A percentile compares a stretch with the other conserved stretches of the same genome.
These are phyloP conservation scores for Drosophila tanythrix DNA, from an alignment of 2,888 invertebrate genomes.

Conservation along the genomic window DNA sequence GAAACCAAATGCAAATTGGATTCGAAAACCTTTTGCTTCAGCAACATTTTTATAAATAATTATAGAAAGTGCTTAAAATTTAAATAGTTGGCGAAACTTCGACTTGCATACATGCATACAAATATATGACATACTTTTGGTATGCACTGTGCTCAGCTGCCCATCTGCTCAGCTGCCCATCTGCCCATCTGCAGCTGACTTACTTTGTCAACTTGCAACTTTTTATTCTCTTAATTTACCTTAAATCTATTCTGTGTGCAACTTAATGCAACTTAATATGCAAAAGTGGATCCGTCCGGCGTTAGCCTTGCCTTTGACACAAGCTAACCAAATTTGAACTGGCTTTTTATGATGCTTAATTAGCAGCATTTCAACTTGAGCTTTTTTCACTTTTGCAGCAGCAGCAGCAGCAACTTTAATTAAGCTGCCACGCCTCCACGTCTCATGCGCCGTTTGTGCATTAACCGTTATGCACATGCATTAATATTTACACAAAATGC, in stretches of 20 bases:
- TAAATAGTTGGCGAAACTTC: background rate
- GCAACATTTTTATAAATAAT: background rate
- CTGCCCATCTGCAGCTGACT: background rate
- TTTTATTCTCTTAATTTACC: background rate
- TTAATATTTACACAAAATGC: background rate
- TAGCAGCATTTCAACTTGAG: conserved; percentile 7
- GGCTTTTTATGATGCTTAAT: conserved; percentile 7
- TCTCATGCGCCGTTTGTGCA: background rate
- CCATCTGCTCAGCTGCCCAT: background rate
- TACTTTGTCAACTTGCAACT: background rate
- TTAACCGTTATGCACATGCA: conserved; percentile 11
- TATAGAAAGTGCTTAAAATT: background rate
- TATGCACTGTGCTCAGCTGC: background rate
- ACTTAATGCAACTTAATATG: background rate
- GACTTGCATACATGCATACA: too few relatives aligned
- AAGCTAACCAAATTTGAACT: background rate
- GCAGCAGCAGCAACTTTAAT: background rate
- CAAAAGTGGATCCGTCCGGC: background rate
- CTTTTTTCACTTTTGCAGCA: background rate
- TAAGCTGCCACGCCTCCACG: background rate
- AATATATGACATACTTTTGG: background rate
- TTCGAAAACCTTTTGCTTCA: conserved; percentile 11
- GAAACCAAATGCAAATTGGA: conserved; percentile 44
- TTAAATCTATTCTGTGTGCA: background rate
- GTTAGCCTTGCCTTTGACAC: background rate